Percentiles rank a stretch among this genome's conserved stretches.
These are phyloP conservation scores for Hydropsyche tenuis DNA, from an alignment of 1,140 invertebrate genomes.

Conservation along the genomic window DNA sequence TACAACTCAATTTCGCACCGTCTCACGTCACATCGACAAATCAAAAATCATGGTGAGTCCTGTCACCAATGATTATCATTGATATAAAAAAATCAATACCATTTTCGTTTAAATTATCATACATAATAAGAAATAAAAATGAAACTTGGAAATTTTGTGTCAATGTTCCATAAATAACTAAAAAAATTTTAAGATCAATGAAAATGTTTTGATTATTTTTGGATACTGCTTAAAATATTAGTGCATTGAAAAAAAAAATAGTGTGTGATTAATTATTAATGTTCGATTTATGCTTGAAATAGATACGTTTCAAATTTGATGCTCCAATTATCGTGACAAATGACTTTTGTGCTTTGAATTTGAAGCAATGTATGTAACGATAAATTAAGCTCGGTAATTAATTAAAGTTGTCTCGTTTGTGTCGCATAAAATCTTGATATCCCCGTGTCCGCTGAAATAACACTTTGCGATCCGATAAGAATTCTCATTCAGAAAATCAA, in stretches of 20 bases:
- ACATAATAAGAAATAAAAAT: no score
- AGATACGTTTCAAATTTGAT: no score
- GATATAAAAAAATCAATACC: neutral
- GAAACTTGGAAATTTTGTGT: no score
- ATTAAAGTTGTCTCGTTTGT: slow-evolving; percentile 15
- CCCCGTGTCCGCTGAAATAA: neutral
- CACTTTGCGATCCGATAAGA: slow-evolving; percentile 9
- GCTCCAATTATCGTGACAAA: no score
- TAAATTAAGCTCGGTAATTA: neutral
- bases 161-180: no score
- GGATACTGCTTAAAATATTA: no score
- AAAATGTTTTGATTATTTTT: no score
- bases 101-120: neutral
- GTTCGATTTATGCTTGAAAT: neutral
- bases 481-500: neutral
- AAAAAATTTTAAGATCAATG: no score
- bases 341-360: neutral
- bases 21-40: neutral
- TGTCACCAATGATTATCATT: neutral
- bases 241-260: no score
- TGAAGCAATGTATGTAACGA: neutral
- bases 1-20: slow-evolving; percentile 10
- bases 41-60: slow-evolving; percentile 33
- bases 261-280: no score
- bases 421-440: slow-evolving; percentile 13